Evolutionary conservation across 2,888 invertebrate species (phyloP), one percentile per base, ranked within the genome.

Genomic region (Stenotaenia linearis): DNA sequence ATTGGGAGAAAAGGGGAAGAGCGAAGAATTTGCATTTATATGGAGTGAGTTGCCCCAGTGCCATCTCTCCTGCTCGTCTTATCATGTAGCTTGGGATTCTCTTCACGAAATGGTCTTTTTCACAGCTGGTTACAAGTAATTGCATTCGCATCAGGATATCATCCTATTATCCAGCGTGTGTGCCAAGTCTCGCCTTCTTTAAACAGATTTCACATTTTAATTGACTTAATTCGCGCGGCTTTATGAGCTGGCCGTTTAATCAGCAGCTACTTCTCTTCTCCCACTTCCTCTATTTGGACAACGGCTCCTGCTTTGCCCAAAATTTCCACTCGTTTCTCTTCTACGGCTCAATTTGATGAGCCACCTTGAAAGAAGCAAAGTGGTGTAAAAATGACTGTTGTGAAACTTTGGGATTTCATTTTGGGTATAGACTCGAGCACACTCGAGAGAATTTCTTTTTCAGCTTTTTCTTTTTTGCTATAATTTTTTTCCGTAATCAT

Each of bases 81-180:
- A 75, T 75, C 75, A 23, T 37, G 75, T 32, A 75, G 37, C 75
- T 37, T 32, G 37, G 75, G 37, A 75, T 75, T 75, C 75, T 32
- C 75, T 37, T 69, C 69, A 69, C 32, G 37, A 75, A 75, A 75
- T 75, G 75, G 75, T 75, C 75, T 75, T 75, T 75, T 75, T 75
- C 75, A 75, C 75, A 75, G 75, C 35, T 37, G 75, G 75, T 75
- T 75, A 75, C 75, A 75, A 75, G 75, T 75, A 75, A 75, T 75
- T 75, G 75, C 75, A 75, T 75, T 75, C 75, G 75, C 75, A 75
- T 75, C 37, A 75, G 37, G 75, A 75, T 75, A 75, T 75, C 37
- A 75, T 75, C 32, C 32, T 37, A 75, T 75, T 75, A 75, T 75
- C 75, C 75, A 32, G 75, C 37, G 75, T 37, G 75, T 32, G 75